A percentile compares a stretch with the other conserved stretches of the same genome.
phyloP scores from a whole-genome alignment of 2,113 vertebrate genomes.

The Nannospalax galili region DNA sequence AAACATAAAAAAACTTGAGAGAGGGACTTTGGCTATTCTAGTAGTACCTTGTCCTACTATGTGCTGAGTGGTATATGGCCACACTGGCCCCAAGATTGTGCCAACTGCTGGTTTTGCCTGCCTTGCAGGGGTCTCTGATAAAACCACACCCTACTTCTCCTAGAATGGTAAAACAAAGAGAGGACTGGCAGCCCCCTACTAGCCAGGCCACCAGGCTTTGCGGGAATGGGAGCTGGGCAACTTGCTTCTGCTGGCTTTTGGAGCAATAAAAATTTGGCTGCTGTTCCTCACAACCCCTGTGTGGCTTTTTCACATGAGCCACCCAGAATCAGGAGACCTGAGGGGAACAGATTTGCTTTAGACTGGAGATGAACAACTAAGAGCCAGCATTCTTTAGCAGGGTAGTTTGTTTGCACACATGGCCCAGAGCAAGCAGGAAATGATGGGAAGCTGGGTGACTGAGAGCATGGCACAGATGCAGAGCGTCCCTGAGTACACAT shows the following conservation, averaged over 20 bases:
- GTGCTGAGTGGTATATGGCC: conserved; percentile 1
- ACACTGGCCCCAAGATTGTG: neutral
- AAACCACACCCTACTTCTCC: neutral
- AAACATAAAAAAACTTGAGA: neutral
- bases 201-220: neutral
- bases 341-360: conserved; percentile 27
- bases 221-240: neutral
- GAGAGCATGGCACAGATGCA: neutral
- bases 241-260: neutral
- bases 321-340: neutral
- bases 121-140: conserved; percentile 11
- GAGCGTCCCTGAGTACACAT: neutral
- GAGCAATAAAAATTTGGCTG: conserved; percentile 27
- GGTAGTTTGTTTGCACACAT: neutral
- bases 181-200: neutral
- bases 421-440: neutral
- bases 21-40: neutral
- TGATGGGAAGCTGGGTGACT: neutral
- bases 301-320: conserved; percentile 27
- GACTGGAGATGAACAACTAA: neutral
- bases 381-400: neutral
- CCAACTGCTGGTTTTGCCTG: neutral
- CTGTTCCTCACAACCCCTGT: neutral
- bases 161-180: neutral
- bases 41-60: neutral